Conservation (phyloP, 2,797 vertebrate genomes). For the Holocentrus rufus region DNA sequence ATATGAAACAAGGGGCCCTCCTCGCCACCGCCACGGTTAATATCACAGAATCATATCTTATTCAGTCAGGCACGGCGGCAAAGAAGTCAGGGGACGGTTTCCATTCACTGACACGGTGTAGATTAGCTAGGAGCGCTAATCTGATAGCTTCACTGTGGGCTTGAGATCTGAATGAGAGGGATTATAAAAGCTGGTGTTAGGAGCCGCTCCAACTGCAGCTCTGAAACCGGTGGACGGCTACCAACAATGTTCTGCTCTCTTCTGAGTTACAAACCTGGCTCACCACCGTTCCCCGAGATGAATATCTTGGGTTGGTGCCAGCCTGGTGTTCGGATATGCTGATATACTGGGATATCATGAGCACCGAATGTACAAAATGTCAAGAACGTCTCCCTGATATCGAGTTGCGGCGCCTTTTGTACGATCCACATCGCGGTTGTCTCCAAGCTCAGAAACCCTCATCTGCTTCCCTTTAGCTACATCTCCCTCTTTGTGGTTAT, state of each 20-base stretch:
- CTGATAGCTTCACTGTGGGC: slow-evolving; percentile 66
- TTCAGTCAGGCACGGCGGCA: slow-evolving; percentile 58
- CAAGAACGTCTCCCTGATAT: neutral
- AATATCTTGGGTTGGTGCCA: slow-evolving; percentile 19
- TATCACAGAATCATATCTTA: slow-evolving; percentile 60
- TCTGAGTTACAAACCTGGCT: slow-evolving; percentile 50
- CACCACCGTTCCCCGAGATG: slow-evolving; percentile 27
- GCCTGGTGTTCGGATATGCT: neutral
- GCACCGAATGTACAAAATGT: neutral
- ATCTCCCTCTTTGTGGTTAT: neutral
- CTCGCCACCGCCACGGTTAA: neutral
- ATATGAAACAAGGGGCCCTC: slow-evolving; percentile 29
- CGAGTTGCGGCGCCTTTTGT: slow-evolving; percentile 14
- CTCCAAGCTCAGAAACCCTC: slow-evolving; percentile 12
- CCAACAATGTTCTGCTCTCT: slow-evolving; percentile 42
- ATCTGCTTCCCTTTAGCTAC: neutral
- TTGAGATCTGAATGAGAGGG: slow-evolving; percentile 69
- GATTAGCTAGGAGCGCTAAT: slow-evolving; percentile 73
- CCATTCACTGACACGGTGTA: slow-evolving; percentile 65
- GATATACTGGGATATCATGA: neutral
- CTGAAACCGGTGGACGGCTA: slow-evolving; percentile 44
- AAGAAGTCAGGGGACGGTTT: slow-evolving; percentile 57
- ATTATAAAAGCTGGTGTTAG: slow-evolving; percentile 69
- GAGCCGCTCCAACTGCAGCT: slow-evolving; percentile 52
- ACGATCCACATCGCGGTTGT: slow-evolving; percentile 20